Percentiles rank a stretch among this genome's conserved stretches.
Evolutionary conservation across 2,113 vertebrate genomes (phyloP).

Genomic region (Raja brachyura): DNA sequence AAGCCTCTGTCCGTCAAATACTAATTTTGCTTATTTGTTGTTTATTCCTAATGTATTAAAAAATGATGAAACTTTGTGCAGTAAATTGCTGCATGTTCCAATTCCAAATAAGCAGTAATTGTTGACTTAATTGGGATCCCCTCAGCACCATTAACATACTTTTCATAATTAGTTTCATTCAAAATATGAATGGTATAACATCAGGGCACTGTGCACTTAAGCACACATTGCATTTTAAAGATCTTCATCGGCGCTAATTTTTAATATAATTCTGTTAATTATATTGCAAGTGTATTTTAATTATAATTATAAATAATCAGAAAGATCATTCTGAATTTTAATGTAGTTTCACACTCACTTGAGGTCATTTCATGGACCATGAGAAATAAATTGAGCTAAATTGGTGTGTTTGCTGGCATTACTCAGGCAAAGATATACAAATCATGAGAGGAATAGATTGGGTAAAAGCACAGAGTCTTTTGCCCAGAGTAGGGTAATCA

Average conservation of each 20-base stretch:
- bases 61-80: conserved; percentile 12
- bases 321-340: background rate
- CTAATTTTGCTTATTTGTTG: background rate
- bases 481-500: too few species aligned
- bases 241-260: background rate
- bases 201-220: background rate
- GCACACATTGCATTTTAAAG: background rate
- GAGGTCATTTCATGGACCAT: background rate
- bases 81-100: background rate
- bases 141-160: background rate
- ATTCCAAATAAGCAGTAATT: conserved; percentile 31
- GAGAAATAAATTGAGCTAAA: background rate
- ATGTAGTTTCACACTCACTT: background rate
- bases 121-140: conserved; percentile 23
- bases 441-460: too few species aligned
- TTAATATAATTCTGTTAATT: conserved; percentile 13
- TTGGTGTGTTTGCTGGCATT: background rate
- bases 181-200: background rate
- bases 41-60: background rate
- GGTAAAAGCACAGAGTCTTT: too few species aligned
- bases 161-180: conserved; percentile 7
- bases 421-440: background rate
- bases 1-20: background rate
- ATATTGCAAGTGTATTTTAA: conserved; percentile 11
- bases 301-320: background rate